phyloP scores from a whole-genome alignment of 2,888 invertebrate genomes.

The Acanthococcus lagerstroemiae region DNA sequence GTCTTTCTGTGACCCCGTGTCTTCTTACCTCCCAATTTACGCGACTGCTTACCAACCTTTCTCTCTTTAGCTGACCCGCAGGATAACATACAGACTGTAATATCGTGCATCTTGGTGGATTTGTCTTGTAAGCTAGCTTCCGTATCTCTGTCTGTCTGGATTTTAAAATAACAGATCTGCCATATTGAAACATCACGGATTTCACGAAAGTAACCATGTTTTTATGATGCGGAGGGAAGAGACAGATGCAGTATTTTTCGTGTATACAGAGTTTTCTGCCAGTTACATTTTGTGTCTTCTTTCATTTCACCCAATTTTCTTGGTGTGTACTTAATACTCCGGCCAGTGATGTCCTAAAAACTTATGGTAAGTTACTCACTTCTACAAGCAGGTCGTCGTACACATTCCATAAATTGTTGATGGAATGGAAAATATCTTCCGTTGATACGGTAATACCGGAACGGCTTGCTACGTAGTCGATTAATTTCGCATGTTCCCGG shows the following conservation, averaged over 20 bases:
- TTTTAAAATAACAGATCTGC: too few relatives aligned
- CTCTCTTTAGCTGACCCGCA: too few relatives aligned
- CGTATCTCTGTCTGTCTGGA: too few relatives aligned
- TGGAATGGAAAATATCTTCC: background rate
- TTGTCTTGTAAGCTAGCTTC: too few relatives aligned
- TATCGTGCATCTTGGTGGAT: too few relatives aligned
- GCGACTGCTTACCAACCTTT: too few relatives aligned
- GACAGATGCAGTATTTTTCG: background rate
- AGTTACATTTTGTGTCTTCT: background rate
- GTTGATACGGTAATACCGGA: background rate
- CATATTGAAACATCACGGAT: background rate
- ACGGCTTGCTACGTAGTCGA: background rate
- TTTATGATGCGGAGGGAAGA: background rate
- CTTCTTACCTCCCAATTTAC: too few relatives aligned
- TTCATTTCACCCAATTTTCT: background rate
- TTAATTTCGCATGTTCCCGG: background rate
- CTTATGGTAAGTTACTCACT: background rate
- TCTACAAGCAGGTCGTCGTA: constrained; percentile 11
- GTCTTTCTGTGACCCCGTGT: too few relatives aligned
- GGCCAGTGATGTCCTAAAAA: too few relatives aligned
- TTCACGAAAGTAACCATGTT: background rate
- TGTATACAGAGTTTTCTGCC: background rate
- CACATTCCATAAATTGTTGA: background rate
- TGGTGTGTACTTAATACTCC: too few relatives aligned
- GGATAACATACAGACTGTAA: too few relatives aligned